Percentiles rank a stretch among this genome's conserved stretches.
Conservation (phyloP, 1,140 invertebrate genomes). For the Tigriopus japonicus region DNA sequence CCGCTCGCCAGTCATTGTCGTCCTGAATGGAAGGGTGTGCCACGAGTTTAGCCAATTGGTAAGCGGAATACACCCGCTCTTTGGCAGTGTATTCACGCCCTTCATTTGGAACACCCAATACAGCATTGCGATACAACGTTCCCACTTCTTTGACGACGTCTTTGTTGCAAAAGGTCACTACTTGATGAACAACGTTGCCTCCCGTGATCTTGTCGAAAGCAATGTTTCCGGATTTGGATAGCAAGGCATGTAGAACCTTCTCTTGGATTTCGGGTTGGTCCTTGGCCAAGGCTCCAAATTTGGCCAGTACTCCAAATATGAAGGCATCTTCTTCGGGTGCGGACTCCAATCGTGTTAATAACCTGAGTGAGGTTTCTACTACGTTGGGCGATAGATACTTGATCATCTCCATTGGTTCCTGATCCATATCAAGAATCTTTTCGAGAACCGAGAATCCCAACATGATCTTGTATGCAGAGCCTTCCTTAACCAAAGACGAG, state of each 20-base stretch:
- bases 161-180: slow-evolving; percentile 35
- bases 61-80: slow-evolving; percentile 41
- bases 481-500: no score
- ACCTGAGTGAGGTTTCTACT: no score
- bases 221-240: slow-evolving; percentile 42
- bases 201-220: slow-evolving; percentile 46
- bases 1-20: slow-evolving; percentile 41
- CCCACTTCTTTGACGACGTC: slow-evolving; percentile 40
- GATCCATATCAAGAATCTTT: no score
- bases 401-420: no score
- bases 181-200: slow-evolving; percentile 37
- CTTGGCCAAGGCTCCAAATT: neutral
- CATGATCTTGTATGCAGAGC: no score
- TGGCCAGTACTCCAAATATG: neutral
- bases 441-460: no score
- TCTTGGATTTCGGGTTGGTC: slow-evolving; percentile 29
- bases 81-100: slow-evolving; percentile 39
- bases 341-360: no score
- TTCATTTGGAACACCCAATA: slow-evolving; percentile 22
- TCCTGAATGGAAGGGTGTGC: slow-evolving; percentile 35
- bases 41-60: slow-evolving; percentile 34
- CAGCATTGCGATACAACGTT: slow-evolving; percentile 36
- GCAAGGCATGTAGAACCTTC: slow-evolving; percentile 36
- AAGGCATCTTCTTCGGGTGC: neutral
- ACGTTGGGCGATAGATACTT: no score